Evolutionary conservation across 2,113 vertebrate genomes (phyloP).

Genomic region (Ophthalmotilapia sp.): DNA sequence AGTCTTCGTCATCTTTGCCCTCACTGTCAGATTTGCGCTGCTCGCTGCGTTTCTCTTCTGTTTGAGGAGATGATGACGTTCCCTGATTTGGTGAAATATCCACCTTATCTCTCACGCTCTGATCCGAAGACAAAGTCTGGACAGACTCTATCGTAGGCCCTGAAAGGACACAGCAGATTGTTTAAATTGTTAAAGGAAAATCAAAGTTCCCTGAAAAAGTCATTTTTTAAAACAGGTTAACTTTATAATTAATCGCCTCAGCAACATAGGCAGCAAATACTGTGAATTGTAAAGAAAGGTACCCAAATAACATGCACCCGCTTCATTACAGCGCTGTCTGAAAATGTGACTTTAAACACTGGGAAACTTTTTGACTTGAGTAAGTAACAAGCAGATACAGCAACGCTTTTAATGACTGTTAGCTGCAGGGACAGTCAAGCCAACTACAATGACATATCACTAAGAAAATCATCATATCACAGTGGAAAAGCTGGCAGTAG

Average conservation of each 20-base stretch:
- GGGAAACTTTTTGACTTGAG: neutral
- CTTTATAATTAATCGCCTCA: accelerated
- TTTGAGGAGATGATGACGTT: neutral
- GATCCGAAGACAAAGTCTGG: conserved; percentile 4
- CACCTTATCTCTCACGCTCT: neutral
- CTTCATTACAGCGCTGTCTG: neutral
- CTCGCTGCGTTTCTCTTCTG: neutral
- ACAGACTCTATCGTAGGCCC: conserved; percentile 28
- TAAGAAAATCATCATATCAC: neutral
- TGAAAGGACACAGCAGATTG: conserved; percentile 8
- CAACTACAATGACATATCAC: neutral
- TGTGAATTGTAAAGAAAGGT: neutral
- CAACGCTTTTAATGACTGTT: accelerated
- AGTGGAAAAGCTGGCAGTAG: neutral
- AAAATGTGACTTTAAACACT: neutral
- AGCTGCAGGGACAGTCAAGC: neutral
- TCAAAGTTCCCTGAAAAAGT: neutral
- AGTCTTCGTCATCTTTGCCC: conserved; percentile 7
- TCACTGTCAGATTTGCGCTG: neutral
- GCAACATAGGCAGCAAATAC: neutral
- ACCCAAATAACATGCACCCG: neutral
- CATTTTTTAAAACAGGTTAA: neutral
- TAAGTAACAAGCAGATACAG: neutral
- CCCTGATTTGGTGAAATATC: neutral
- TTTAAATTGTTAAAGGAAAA: neutral